Evolutionary conservation across 2,113 vertebrate genomes (phyloP).

Genomic region (Cyprinus carpio): DNA sequence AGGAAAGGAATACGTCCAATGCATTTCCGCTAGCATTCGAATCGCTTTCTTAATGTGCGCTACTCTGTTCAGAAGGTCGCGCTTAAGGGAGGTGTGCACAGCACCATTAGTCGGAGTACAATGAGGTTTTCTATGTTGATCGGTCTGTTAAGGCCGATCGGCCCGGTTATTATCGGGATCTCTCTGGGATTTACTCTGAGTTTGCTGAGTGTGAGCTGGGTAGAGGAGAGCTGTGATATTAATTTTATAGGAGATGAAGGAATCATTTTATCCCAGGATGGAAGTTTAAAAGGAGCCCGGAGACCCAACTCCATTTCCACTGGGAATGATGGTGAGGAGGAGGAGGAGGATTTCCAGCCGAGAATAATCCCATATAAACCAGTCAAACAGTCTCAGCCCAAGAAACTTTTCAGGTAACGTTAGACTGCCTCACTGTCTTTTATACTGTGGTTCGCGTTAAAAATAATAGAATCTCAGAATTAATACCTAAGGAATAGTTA

Average conservation of each 20-base stretch:
- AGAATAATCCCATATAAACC: constrained; percentile 86
- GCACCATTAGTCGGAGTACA: constrained; percentile 50
- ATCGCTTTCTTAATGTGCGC: constrained; percentile 56
- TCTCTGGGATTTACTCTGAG: constrained; percentile 92
- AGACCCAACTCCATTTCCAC: constrained; percentile 83
- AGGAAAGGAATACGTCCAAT: constrained; percentile 31
- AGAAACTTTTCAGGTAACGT: constrained; percentile 88
- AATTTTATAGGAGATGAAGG: constrained; percentile 51
- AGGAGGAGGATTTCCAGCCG: constrained; percentile 81
- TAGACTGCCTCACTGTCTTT: not conserved
- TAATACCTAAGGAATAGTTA: not conserved
- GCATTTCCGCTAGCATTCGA: not conserved
- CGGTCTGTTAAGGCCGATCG: constrained; percentile 84
- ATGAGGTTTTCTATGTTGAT: constrained; percentile 86
- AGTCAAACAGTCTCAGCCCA: constrained; percentile 77
- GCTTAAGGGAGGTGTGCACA: constrained; percentile 42
- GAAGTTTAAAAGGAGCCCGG: constrained; percentile 78
- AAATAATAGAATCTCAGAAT: not conserved
- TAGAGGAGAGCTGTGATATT: constrained; percentile 82
- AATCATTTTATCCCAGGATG: constrained; percentile 57
- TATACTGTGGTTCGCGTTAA: not conserved
- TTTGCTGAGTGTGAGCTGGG: constrained; percentile 87
- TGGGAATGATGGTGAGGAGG: constrained; percentile 68
- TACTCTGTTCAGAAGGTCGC: constrained; percentile 40
- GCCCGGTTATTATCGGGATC: constrained; percentile 89